Conservation (phyloP, 2,888 invertebrate species). For the Thereva unica region DNA sequence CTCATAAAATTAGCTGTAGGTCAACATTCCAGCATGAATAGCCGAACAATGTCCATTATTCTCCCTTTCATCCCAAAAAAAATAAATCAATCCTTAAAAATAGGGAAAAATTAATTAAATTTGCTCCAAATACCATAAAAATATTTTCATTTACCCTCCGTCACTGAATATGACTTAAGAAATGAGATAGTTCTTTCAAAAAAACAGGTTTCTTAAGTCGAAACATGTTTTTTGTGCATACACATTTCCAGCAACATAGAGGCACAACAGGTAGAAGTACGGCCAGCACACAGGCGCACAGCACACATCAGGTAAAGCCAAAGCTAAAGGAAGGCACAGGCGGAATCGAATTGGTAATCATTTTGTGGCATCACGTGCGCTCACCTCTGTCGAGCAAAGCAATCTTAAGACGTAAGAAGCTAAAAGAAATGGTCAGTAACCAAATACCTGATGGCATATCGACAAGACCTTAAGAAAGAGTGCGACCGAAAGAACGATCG, state of each 20-base stretch:
- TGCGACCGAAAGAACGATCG: background rate
- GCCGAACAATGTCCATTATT: too few relatives aligned
- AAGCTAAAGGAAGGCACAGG: conserved; percentile 1
- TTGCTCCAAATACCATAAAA: background rate
- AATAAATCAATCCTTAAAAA: too few relatives aligned
- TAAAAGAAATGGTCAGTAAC: conserved; percentile 30
- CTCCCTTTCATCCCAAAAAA: too few relatives aligned
- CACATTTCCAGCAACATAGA: conserved; percentile 16
- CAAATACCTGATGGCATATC: conserved; percentile 40
- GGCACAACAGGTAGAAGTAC: conserved; percentile 22
- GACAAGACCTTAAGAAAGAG: conserved; percentile 25
- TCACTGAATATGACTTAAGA: conserved; percentile 37
- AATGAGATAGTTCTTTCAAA: conserved; percentile 39
- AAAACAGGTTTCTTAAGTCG: conserved; percentile 39
- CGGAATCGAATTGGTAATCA: conserved; percentile 31
- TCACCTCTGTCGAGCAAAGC: conserved; percentile 24
- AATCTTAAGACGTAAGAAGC: conserved; percentile 26
- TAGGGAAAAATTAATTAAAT: too few relatives aligned
- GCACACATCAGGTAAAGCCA: conserved; percentile 9
- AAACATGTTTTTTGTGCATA: conserved; percentile 39
- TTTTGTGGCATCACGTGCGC: conserved; percentile 33
- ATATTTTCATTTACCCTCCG: conserved; percentile 9
- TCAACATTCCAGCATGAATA: too few relatives aligned
- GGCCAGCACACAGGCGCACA: conserved; percentile 17
- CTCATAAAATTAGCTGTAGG: too few relatives aligned